A percentile compares a stretch with the other conserved stretches of the same genome.
These are phyloP conservation scores for Epicampocera succincta DNA, from an alignment of 2,888 invertebrate species.

Conservation along the genomic window DNA sequence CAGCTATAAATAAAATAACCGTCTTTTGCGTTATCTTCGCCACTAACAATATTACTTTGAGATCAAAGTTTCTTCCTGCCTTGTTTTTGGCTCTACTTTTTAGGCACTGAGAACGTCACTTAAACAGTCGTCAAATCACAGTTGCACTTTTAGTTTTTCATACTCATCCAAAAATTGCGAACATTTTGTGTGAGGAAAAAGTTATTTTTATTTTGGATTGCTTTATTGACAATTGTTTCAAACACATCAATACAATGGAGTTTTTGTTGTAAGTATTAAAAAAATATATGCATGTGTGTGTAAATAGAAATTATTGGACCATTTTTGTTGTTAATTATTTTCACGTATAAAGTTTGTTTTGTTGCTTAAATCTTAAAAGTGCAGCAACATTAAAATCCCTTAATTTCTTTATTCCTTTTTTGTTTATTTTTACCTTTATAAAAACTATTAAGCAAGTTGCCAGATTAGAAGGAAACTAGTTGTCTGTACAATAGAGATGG, in stretches of 20 bases:
- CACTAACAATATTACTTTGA: conserved; percentile 41
- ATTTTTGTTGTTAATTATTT: conserved; percentile 21
- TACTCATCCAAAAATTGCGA: conserved; percentile 12
- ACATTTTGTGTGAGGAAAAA: conserved; percentile 25
- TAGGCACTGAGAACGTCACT: conserved; percentile 1
- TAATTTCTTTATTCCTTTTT: too few relatives aligned
- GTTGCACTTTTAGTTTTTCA: conserved; percentile 10
- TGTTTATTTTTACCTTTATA: conserved; percentile 41
- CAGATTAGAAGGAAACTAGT: too few relatives aligned
- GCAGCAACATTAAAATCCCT: too few relatives aligned
- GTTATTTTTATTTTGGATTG: conserved; percentile 9
- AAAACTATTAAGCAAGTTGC: too few relatives aligned
- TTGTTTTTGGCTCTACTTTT: not conserved
- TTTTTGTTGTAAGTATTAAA: conserved; percentile 80
- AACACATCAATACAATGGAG: conserved; percentile 76
- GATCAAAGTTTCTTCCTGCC: conserved; percentile 8
- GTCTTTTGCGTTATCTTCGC: conserved; percentile 41
- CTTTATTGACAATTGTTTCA: conserved; percentile 49
- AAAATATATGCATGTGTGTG: too few relatives aligned
- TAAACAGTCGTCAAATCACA: conserved; percentile 13
- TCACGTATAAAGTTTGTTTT: too few relatives aligned
- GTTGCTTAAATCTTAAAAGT: too few relatives aligned
- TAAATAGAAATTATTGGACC: not conserved
- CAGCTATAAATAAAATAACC: conserved; percentile 70
- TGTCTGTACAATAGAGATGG: too few relatives aligned